Conservation (phyloP, 2,888 invertebrate genomes). For the Baccha elongata region DNA sequence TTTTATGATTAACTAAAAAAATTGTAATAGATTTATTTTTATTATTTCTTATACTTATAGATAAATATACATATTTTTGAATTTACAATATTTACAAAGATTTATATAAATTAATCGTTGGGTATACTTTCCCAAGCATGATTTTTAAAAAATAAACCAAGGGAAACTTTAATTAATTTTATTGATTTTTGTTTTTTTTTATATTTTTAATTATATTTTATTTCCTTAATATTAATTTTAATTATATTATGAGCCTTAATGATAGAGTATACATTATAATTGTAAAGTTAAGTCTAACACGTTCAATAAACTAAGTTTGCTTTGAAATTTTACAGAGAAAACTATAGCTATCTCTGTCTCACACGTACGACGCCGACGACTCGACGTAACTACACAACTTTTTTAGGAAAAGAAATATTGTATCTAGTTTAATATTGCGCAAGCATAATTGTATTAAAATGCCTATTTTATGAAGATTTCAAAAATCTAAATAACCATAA, state of each 20-base stretch:
- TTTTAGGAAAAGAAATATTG: conserved; percentile 58
- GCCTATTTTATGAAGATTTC: conserved; percentile 22
- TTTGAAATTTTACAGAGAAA: conserved; percentile 59
- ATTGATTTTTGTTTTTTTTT: conserved; percentile 14
- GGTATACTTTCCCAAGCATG: conserved; percentile 57
- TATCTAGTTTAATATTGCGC: conserved; percentile 59
- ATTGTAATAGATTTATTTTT: conserved; percentile 67
- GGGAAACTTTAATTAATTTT: conserved; percentile 47
- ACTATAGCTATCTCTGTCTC: conserved; percentile 53
- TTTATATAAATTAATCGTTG: conserved; percentile 66
- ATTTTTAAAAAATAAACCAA: conserved; percentile 58
- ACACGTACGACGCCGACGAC: too few species aligned
- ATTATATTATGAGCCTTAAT: conserved; percentile 49
- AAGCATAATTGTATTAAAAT: conserved; percentile 36
- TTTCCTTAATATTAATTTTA: conserved; percentile 37
- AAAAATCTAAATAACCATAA: conserved; percentile 36
- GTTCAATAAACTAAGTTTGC: conserved; percentile 54
- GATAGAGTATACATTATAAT: conserved; percentile 66
- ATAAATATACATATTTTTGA: conserved; percentile 42
- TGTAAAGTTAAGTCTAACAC: conserved; percentile 60
- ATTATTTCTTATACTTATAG: conserved; percentile 48
- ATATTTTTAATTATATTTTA: conserved; percentile 14
- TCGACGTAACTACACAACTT: too few species aligned
- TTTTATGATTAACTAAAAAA: conserved; percentile 69
- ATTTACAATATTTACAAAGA: conserved; percentile 72